These are phyloP conservation scores for Antennarius maculatus DNA, from an alignment of 2,797 vertebrate genomes.

Conservation along the genomic window DNA sequence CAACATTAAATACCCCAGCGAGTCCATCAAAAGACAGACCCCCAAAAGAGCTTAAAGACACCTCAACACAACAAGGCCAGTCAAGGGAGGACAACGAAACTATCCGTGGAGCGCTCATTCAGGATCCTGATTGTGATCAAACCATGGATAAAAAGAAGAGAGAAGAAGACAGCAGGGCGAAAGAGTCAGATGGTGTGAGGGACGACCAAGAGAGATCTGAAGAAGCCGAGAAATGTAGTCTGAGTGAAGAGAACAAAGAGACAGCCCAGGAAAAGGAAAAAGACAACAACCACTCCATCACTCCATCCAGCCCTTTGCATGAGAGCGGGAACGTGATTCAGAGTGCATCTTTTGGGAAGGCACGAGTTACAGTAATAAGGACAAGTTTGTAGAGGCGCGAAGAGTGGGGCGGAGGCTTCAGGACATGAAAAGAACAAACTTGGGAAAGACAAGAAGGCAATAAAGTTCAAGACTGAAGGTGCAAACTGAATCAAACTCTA, in stretches of 20 bases:
- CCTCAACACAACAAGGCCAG: slow-evolving; percentile 16
- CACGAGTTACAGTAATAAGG: slow-evolving; percentile 75
- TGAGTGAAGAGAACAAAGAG: slow-evolving; percentile 39
- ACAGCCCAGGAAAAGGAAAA: slow-evolving; percentile 34
- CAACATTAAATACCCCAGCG: slow-evolving; percentile 14
- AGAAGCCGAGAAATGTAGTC: slow-evolving; percentile 38
- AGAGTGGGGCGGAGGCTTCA: slow-evolving; percentile 34
- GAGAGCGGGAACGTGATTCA: slow-evolving; percentile 34
- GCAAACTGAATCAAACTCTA: no score
- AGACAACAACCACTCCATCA: slow-evolving; percentile 20
- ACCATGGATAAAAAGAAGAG: slow-evolving; percentile 12
- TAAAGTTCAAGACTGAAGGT: slow-evolving; percentile 3
- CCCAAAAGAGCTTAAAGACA: slow-evolving; percentile 22
- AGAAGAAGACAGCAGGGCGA: slow-evolving; percentile 12
- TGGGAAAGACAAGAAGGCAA: slow-evolving; percentile 31
- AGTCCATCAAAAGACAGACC: slow-evolving; percentile 44
- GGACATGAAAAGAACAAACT: slow-evolving; percentile 37
- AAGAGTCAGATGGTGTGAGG: slow-evolving; percentile 32
- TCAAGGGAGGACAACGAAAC: slow-evolving; percentile 13
- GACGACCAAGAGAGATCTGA: slow-evolving; percentile 31
- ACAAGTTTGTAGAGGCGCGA: slow-evolving; percentile 74
- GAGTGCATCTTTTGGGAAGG: slow-evolving; percentile 67
- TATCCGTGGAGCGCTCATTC: slow-evolving; percentile 8
- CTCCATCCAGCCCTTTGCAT: slow-evolving; percentile 30
- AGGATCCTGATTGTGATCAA: slow-evolving; percentile 18